A percentile compares a stretch with the other conserved stretches of the same genome.
Evolutionary conservation across 2,888 invertebrate genomes (phyloP).

Genomic region (Cristatella mucedo): DNA sequence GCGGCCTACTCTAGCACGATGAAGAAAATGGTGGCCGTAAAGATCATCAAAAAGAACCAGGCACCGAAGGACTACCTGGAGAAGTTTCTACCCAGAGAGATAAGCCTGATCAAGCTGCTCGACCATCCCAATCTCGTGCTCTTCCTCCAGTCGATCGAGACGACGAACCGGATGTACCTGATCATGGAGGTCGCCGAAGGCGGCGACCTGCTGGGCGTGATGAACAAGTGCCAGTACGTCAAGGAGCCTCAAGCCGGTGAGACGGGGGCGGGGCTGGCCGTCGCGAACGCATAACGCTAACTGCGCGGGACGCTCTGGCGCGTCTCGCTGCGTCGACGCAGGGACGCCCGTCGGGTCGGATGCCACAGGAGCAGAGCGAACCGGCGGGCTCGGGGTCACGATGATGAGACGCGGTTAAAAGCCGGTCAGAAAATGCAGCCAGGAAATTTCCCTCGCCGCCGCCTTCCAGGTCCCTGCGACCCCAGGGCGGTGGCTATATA

Average conservation of each 20-base stretch:
- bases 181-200: slow-evolving; percentile 28
- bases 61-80: slow-evolving; percentile 25
- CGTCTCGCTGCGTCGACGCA: too few species aligned
- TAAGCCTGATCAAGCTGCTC: slow-evolving; percentile 24
- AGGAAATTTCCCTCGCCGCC: too few species aligned
- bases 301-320: too few species aligned
- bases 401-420: too few species aligned
- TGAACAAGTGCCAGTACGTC: slow-evolving; percentile 17
- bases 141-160: slow-evolving; percentile 28
- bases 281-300: too few species aligned
- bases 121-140: slow-evolving; percentile 23
- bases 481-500: too few species aligned
- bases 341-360: too few species aligned
- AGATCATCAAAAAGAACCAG: slow-evolving; percentile 28
- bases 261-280: too few species aligned
- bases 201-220: slow-evolving; percentile 25
- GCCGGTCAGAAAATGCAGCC: too few species aligned
- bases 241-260: slow-evolving; percentile 17
- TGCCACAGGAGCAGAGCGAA: too few species aligned
- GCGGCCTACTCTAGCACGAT: slow-evolving; percentile 24
- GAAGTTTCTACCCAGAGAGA: slow-evolving; percentile 33
- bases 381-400: too few species aligned
- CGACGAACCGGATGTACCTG: slow-evolving; percentile 28
- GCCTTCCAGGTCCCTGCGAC: too few species aligned
- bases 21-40: slow-evolving; percentile 28